Conservation (phyloP, 2,797 vertebrate species). For the Bovichtus variegatus region DNA sequence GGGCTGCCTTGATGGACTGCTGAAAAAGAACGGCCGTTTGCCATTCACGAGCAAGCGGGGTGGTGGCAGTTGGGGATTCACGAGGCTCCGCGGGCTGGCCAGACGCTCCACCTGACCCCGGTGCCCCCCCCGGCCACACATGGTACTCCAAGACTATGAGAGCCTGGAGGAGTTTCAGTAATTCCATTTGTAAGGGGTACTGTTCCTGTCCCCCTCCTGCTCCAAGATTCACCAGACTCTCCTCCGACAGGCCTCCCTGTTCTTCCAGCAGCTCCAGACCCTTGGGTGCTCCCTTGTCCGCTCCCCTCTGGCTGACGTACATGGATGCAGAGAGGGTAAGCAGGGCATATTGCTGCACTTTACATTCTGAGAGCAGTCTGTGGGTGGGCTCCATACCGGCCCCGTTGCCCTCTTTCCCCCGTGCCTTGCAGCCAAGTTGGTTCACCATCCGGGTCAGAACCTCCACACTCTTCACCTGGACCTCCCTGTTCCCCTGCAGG, state of each 20-base stretch:
- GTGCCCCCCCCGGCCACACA: constrained; percentile 74
- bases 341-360: constrained; percentile 92
- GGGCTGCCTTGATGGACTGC: constrained; percentile 92
- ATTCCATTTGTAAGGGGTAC: constrained; percentile 93
- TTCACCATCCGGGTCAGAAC: constrained; percentile 91
- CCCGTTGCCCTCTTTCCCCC: constrained; percentile 56
- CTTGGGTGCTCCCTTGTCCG: constrained; percentile 67
- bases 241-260: constrained; percentile 86
- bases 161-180: constrained; percentile 94
- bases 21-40: constrained; percentile 92
- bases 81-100: constrained; percentile 82
- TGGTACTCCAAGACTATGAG: constrained; percentile 94
- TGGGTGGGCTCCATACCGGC: constrained; percentile 80
- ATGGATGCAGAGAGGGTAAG: constrained; percentile 94
- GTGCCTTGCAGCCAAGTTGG: constrained; percentile 85
- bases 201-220: constrained; percentile 89
- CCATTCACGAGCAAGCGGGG: constrained; percentile 93
- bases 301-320: constrained; percentile 89
- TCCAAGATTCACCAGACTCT: constrained; percentile 90
- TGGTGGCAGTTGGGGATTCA: constrained; percentile 67
- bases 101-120: constrained; percentile 55
- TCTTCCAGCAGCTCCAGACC: constrained; percentile 69
- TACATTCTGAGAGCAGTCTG: constrained; percentile 88
- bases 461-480: constrained; percentile 96
- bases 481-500: constrained; percentile 93